Evolutionary conservation across 2,113 vertebrate species (phyloP).

Genomic region (Sprattus sprattus): DNA sequence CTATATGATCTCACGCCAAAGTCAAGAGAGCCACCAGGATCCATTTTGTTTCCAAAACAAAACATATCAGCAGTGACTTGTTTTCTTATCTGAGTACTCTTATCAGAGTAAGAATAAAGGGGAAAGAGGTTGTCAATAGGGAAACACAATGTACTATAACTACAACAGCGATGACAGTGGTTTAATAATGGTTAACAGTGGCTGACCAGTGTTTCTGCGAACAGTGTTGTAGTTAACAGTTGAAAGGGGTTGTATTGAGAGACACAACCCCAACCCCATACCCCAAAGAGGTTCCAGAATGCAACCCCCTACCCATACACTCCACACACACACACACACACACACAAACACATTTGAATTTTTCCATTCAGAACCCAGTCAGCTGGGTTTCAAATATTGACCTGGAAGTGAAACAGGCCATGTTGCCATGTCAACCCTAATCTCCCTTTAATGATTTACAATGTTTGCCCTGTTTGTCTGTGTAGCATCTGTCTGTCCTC

Average conservation of each 20-base stretch:
- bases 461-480: conserved; percentile 17
- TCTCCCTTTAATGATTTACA: conserved; percentile 37
- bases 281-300: conserved; percentile 5
- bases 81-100: neutral
- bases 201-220: neutral
- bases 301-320: neutral
- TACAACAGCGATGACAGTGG: neutral
- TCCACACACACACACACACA: neutral
- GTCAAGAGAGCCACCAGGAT: conserved; percentile 22
- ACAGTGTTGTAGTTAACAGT: conserved; percentile 14
- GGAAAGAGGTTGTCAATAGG: neutral
- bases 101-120: neutral
- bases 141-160: neutral
- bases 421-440: conserved; percentile 30
- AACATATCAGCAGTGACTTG: neutral
- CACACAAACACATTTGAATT: neutral
- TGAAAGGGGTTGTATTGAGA: neutral
- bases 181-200: neutral
- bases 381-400: conserved; percentile 34
- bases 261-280: neutral
- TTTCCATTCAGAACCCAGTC: neutral
- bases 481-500: conserved; percentile 38
- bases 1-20: conserved; percentile 23
- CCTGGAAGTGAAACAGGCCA: conserved; percentile 35
- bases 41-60: conserved; percentile 1